Evolutionary conservation across 2,797 vertebrate species (phyloP).

Genomic region (Anguilla anguilla): DNA sequence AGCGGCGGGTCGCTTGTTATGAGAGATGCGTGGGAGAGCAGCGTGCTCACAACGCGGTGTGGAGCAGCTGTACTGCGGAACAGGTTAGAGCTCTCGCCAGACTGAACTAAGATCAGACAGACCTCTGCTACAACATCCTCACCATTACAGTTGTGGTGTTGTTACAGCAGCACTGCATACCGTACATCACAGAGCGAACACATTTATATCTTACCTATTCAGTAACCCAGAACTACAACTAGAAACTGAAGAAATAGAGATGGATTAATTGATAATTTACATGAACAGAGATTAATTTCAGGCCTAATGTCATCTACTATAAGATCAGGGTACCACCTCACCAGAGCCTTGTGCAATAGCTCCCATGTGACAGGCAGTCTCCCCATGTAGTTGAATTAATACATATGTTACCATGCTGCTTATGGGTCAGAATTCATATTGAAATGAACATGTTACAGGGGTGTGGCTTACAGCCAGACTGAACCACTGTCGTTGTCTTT

Average conservation of each 20-base stretch:
- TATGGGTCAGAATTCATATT: neutral
- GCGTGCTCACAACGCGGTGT: slow-evolving; percentile 68
- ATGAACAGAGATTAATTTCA: neutral
- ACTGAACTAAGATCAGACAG: neutral
- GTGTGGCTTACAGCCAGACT: neutral
- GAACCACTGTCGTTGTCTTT: neutral
- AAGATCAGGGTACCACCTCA: neutral
- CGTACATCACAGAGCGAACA: neutral
- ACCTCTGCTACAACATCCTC: neutral
- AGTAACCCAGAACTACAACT: neutral
- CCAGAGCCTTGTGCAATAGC: too few species aligned
- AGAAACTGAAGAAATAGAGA: neutral
- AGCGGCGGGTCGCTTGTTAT: neutral
- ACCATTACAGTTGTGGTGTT: neutral
- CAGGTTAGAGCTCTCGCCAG: slow-evolving; percentile 50
- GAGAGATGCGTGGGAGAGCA: slow-evolving; percentile 72
- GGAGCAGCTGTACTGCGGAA: slow-evolving; percentile 69
- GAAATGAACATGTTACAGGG: slow-evolving; percentile 18
- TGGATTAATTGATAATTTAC: neutral
- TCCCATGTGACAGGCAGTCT: neutral
- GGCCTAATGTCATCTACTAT: neutral
- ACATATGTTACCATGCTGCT: too few species aligned
- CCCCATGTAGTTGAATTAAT: neutral
- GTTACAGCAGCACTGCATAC: neutral
- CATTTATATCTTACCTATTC: neutral